Evolutionary conservation across 1,140 invertebrate genomes (phyloP).

Genomic region (Mycetomoellerius zeteki): DNA sequence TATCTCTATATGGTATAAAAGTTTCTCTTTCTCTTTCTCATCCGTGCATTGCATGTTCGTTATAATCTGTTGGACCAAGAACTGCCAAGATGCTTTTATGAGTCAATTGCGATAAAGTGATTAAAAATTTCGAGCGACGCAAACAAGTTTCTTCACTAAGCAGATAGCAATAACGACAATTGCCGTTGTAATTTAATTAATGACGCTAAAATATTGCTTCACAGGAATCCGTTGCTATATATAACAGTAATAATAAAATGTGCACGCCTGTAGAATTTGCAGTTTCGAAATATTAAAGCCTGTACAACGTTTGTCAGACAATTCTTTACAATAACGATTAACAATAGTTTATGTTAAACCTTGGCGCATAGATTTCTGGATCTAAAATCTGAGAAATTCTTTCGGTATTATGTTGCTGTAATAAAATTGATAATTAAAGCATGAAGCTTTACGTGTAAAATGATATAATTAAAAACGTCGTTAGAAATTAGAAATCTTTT

Average conservation of each 20-base stretch:
- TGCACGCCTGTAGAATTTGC: not conserved
- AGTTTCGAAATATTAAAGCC: not conserved
- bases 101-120: slow-evolving; percentile 45
- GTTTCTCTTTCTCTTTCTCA: slow-evolving; percentile 8
- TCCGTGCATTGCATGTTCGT: not conserved
- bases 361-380: not conserved
- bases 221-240: not conserved
- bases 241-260: not conserved
- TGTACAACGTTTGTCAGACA: not conserved
- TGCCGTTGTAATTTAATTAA: not conserved
- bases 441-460: not conserved
- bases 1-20: not conserved
- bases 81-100: slow-evolving; percentile 27
- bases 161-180: slow-evolving; percentile 25
- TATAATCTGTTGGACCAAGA: slow-evolving; percentile 8
- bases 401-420: not conserved
- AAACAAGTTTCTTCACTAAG: slow-evolving; percentile 58
- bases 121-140: slow-evolving; percentile 41
- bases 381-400: not conserved
- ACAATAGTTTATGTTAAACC: not conserved
- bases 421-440: not conserved
- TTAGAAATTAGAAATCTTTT: not conserved
- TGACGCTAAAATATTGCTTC: not conserved
- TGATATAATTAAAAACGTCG: not conserved
- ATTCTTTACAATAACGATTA: not conserved